Conservation (phyloP, 2,113 vertebrate species). For the Falcunculus frontatus region DNA sequence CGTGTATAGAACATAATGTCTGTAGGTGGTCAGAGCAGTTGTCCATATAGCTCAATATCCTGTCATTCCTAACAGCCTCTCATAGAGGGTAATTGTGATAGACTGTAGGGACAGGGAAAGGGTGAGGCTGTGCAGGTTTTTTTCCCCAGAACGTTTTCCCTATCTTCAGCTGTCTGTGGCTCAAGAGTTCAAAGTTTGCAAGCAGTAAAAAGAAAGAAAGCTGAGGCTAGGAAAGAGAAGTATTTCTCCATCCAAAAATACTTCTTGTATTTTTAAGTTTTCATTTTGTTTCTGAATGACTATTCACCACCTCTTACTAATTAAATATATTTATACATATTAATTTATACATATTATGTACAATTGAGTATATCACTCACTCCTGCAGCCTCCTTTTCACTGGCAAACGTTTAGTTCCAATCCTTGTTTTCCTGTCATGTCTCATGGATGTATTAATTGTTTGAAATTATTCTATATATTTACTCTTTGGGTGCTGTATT, state of each 20-base stretch:
- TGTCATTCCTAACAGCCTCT: neutral
- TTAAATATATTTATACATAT: neutral
- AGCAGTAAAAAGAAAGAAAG: neutral
- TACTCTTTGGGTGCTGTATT: neutral
- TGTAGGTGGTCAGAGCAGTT: neutral
- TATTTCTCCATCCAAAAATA: neutral
- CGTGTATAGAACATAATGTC: rapidly evolving
- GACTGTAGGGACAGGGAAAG: neutral
- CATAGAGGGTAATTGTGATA: neutral
- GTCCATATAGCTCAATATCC: neutral
- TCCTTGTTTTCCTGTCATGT: neutral
- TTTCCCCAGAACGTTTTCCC: neutral
- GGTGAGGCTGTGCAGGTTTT: neutral
- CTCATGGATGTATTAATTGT: neutral
- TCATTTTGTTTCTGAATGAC: neutral
- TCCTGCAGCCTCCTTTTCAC: neutral
- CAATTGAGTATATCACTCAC: neutral
- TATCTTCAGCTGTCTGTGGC: neutral
- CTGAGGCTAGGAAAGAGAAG: neutral
- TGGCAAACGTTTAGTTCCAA: neutral
- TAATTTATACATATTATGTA: neutral
- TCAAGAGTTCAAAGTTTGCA: neutral
- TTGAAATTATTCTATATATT: neutral
- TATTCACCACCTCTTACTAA: neutral
- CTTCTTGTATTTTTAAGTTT: neutral